Evolutionary conservation across 2,797 vertebrate genomes (phyloP), one percentile per base, ranked within the genome.

Genomic region (Jordanella pulchra): DNA sequence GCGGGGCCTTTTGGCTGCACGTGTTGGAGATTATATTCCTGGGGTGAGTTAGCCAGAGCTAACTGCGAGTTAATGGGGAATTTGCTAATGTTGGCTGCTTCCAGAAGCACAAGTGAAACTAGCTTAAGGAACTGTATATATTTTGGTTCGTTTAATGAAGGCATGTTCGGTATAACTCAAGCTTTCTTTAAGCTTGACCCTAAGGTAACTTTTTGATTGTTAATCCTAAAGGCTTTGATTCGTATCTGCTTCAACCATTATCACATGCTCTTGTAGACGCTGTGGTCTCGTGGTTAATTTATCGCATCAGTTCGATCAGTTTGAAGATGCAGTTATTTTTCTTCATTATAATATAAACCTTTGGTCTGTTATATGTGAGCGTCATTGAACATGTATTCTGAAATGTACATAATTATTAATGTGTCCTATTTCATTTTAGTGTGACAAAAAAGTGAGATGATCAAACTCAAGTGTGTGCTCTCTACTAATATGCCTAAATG

Each of bases 11-110:
- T 32, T 2, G 60, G 35, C 13, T 60, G 69, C 89, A 91, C 87
- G 89, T 91, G 90, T 76, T 64, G 77, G 65, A 32, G 56, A 77
- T 82, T 71, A 75, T 44, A 17, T 51, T 63, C 72, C 58, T 73
- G 86, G 81, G 67, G 71, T 1, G 39, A 7, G 9, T 23, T 15
- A 42, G 76, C 21, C 17, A 0, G 25, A 0, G 42, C 27, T 42
- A 61, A 13, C 44, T 3, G 54, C 45, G 9, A 12, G n/a, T n/a
- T 3, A 25, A 51, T 6, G 13, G n/a, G 21, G 13, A 14, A 6
- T 3, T 21, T 11, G 32, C 30, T 12, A 0, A 0, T 9, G 32
- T 39, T 42, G 58, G 6, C 58, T 39, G 10, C 21, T 61, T n/a
- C 13, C 32, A 63, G 60, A 6, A 7, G 35, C 6, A 3, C 60